Conservation (phyloP, 2,888 invertebrate species). For the Caenorhabditis panamensis region DNA sequence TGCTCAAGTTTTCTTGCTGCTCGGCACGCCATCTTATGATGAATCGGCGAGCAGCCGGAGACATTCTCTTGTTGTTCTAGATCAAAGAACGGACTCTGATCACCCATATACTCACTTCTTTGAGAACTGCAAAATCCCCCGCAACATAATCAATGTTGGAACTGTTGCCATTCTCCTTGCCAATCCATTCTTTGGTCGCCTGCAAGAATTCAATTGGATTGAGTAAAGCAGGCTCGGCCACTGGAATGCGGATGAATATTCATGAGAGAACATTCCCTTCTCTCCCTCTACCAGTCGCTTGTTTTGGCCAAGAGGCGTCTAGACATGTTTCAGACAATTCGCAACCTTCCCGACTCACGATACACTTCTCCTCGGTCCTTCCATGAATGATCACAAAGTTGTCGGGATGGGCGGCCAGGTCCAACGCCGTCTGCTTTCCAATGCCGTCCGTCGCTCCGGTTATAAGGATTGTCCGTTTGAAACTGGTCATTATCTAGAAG, state of each 20-base stretch:
- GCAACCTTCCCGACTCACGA: slow-evolving; percentile 60
- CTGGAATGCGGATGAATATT: slow-evolving; percentile 34
- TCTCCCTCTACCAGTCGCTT: slow-evolving; percentile 10
- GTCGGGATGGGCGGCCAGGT: slow-evolving; percentile 72
- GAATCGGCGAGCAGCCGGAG: slow-evolving; percentile 23
- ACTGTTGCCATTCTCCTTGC: slow-evolving; percentile 65
- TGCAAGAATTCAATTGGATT: slow-evolving; percentile 37
- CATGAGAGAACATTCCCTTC: slow-evolving; percentile 42
- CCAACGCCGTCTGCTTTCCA: slow-evolving; percentile 71
- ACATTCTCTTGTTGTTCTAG: not conserved
- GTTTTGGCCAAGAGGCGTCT: slow-evolving; percentile 15
- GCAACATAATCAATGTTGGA: slow-evolving; percentile 75
- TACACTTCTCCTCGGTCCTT: slow-evolving; percentile 72
- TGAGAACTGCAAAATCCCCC: slow-evolving; percentile 75
- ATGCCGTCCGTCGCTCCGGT: slow-evolving; percentile 80
- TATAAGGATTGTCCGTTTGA: slow-evolving; percentile 74
- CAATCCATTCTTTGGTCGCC: slow-evolving; percentile 65
- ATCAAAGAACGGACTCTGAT: slow-evolving; percentile 14
- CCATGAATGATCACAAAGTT: slow-evolving; percentile 80
- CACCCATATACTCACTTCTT: slow-evolving; percentile 64
- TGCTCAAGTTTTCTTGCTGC: slow-evolving; percentile 10
- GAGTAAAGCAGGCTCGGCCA: not conserved
- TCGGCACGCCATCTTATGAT: slow-evolving; percentile 29
- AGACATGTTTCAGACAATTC: slow-evolving; percentile 6
- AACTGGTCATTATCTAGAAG: slow-evolving; percentile 7